Percentiles rank a stretch among this genome's conserved stretches.
These are phyloP conservation scores for Cololabis saira DNA, from an alignment of 2,113 vertebrate species.

Conservation along the genomic window DNA sequence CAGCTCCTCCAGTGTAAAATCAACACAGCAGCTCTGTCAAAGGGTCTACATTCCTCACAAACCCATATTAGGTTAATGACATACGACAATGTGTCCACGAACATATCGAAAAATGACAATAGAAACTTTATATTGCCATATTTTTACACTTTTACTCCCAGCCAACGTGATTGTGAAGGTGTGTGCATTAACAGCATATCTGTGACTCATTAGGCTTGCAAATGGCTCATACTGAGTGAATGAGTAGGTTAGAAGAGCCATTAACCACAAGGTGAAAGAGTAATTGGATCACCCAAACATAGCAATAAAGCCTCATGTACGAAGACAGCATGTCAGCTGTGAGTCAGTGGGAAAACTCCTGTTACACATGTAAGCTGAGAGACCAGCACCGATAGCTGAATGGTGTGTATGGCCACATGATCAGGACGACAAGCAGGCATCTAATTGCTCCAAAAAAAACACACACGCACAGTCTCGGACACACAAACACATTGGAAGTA, in stretches of 20 bases:
- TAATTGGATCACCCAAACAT: constrained; percentile 68
- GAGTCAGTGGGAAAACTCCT: constrained; percentile 60
- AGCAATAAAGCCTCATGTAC: constrained; percentile 71
- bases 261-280: constrained; percentile 72
- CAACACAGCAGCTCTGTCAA: constrained; percentile 41
- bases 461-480: constrained; percentile 7
- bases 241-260: constrained; percentile 50
- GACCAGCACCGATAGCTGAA: constrained; percentile 39
- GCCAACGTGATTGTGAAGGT: constrained; percentile 8
- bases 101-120: not conserved
- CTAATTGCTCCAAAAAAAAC: constrained; percentile 29
- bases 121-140: not conserved
- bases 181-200: constrained; percentile 42
- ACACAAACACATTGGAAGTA: constrained; percentile 32
- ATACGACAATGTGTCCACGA: not conserved
- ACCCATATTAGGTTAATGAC: not conserved
- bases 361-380: constrained; percentile 66
- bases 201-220: constrained; percentile 61
- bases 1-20: constrained; percentile 50
- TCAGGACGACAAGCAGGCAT: constrained; percentile 3
- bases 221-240: constrained; percentile 55
- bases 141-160: constrained; percentile 2
- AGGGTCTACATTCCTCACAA: constrained; percentile 38
- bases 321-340: constrained; percentile 62
- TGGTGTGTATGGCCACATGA: constrained; percentile 28